These are phyloP conservation scores for Ifrita kowaldi DNA, from an alignment of 2,113 vertebrate genomes.

Conservation along the genomic window DNA sequence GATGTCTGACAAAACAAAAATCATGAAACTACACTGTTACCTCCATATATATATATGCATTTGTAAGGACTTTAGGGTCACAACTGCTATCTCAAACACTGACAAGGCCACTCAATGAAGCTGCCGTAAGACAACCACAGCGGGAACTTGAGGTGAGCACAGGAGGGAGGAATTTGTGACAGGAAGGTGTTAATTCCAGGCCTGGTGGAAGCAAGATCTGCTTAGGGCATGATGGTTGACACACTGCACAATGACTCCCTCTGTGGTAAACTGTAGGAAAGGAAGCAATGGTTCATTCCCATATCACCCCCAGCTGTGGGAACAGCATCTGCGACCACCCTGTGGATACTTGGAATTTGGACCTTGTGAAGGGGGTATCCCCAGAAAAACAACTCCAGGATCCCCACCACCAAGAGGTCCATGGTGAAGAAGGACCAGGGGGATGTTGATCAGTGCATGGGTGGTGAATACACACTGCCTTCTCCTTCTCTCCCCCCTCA, in stretches of 20 bases:
- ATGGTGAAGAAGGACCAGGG: neutral
- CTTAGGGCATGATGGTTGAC: neutral
- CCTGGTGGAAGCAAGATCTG: neutral
- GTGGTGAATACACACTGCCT: neutral
- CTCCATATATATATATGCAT: neutral
- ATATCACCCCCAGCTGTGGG: neutral
- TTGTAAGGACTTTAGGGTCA: neutral
- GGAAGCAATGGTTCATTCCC: neutral
- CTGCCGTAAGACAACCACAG: neutral
- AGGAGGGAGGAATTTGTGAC: neutral
- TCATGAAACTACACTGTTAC: neutral
- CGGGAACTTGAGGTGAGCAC: neutral
- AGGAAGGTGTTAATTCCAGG: neutral
- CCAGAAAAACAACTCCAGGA: rapidly evolving
- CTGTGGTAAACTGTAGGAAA: neutral
- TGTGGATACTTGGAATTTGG: neutral
- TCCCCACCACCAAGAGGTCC: too few species aligned
- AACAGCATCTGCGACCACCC: rapidly evolving
- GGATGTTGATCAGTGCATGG: neutral
- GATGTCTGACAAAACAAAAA: neutral
- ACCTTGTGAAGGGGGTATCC: rapidly evolving
- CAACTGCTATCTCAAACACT: neutral
- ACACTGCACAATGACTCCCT: neutral
- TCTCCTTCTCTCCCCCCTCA: rapidly evolving
- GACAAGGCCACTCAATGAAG: neutral